Evolutionary conservation across 2,888 invertebrate genomes (phyloP), one percentile per base, ranked within the genome.

Genomic region (Eupeodes latifasciatus): DNA sequence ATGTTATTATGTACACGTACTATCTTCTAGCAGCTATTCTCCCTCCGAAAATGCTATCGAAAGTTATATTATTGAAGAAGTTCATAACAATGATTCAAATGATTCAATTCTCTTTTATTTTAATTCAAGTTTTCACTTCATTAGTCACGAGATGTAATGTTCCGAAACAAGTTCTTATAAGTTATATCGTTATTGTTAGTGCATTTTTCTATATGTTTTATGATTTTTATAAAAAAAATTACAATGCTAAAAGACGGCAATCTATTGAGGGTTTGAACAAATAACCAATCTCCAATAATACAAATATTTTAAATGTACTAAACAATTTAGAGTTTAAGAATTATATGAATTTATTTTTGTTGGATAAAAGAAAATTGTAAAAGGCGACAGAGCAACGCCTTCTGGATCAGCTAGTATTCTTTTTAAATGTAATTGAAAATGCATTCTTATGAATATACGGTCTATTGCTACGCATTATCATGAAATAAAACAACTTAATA

Each of bases 1-100:
- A 97, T 91, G 94, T 96, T 6, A 91, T 97, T 16, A 97, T 97
- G 97, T 97, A 97, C 91, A 94, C 94, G 5, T 97, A 97, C 93
- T 97, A 97, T 92, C 94, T 96, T 11, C 91, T 96, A 0, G 94
- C 96, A 0, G 95, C 96, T 80, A 94, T 96, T 81, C 96, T 91
- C 40, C 91, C 96, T 89, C 95, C 95, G 7, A 91, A 91, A 55
- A 92, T 95, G 89, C 95, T 96, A 91, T 94, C 93, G 19, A 93
- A 92, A 85, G 92, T 96, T 59, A 92, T 92, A 71, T 95, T 94
- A 84, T 94, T 96, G 91, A 97, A 97, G 92, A 95, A 94, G 91
- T 94, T 94, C 93, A 93, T 95, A 44, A 95, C 95, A 4, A 92
- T 94, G 34, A 92, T 96, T 90, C 97, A 97, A 93, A 95, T 97